These are phyloP conservation scores for Gambusia holbrooki DNA, from an alignment of 2,113 vertebrate species.

Conservation along the genomic window DNA sequence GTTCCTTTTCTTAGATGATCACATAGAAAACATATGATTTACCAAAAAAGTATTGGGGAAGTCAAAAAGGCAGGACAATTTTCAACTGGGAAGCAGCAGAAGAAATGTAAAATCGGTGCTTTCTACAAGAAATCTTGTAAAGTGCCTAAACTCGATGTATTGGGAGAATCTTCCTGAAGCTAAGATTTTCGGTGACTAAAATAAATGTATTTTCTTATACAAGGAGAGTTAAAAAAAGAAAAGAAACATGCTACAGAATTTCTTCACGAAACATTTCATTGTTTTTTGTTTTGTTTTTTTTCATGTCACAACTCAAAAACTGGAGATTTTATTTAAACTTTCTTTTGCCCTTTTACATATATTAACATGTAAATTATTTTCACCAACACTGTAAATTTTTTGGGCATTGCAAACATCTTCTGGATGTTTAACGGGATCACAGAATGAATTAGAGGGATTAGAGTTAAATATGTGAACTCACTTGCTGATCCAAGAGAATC, in stretches of 20 bases:
- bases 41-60: not conserved
- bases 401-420: not conserved
- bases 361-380: not conserved
- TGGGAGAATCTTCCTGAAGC: not conserved
- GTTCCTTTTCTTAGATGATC: not conserved
- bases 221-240: not conserved
- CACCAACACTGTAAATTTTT: not conserved
- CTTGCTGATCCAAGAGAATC: slow-evolving; percentile 96
- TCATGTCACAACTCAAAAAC: too few species aligned
- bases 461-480: slow-evolving; percentile 72
- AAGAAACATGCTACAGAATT: not conserved
- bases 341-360: not conserved
- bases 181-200: too few species aligned
- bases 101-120: not conserved
- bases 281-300: not conserved
- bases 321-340: not conserved
- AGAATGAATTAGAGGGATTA: slow-evolving; percentile 15
- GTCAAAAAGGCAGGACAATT: not conserved
- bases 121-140: not conserved
- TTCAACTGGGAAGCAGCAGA: not conserved
- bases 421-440: slow-evolving; percentile 3
- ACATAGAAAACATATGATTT: not conserved
- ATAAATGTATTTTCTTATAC: not conserved
- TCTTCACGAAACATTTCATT: not conserved
- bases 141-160: not conserved